phyloP scores from a whole-genome alignment of 2,113 vertebrate species.

The Hippocampus zosterae region DNA sequence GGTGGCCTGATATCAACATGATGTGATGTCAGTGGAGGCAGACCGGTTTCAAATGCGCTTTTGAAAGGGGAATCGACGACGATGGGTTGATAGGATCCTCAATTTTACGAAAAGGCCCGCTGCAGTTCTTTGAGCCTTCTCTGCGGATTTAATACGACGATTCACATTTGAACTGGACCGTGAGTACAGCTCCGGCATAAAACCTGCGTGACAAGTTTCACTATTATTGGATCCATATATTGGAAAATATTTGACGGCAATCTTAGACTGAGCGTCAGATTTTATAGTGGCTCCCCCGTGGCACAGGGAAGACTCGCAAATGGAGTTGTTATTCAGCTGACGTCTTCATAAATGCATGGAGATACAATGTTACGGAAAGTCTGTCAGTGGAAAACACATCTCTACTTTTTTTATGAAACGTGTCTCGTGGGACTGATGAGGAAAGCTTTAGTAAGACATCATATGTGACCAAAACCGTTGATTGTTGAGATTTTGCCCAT shows the following conservation, averaged over 20 bases:
- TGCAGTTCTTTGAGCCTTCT: not conserved
- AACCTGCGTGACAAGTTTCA: not conserved
- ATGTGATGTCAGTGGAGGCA: too few species aligned
- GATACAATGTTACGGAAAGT: not conserved
- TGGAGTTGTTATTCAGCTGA: too few species aligned
- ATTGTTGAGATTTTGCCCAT: not conserved
- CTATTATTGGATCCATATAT: not conserved
- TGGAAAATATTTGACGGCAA: not conserved
- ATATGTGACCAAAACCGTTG: conserved; percentile 10
- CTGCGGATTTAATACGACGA: not conserved
- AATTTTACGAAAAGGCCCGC: not conserved
- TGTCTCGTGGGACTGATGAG: conserved; percentile 3
- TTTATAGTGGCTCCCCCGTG: not conserved
- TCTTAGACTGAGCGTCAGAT: not conserved
- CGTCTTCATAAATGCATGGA: not conserved
- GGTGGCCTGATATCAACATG: too few species aligned
- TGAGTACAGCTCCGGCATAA: not conserved
- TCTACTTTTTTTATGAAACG: not conserved
- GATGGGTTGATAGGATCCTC: too few species aligned
- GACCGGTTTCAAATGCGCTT: too few species aligned
- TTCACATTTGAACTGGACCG: not conserved
- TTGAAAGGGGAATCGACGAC: too few species aligned
- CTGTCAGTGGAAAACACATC: too few species aligned
- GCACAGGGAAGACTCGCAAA: not conserved
- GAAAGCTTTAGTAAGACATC: conserved; percentile 11